Percentiles rank a stretch among this genome's conserved stretches.
Evolutionary conservation across 2,113 vertebrate species (phyloP).

Genomic region (Macrotus californicus): DNA sequence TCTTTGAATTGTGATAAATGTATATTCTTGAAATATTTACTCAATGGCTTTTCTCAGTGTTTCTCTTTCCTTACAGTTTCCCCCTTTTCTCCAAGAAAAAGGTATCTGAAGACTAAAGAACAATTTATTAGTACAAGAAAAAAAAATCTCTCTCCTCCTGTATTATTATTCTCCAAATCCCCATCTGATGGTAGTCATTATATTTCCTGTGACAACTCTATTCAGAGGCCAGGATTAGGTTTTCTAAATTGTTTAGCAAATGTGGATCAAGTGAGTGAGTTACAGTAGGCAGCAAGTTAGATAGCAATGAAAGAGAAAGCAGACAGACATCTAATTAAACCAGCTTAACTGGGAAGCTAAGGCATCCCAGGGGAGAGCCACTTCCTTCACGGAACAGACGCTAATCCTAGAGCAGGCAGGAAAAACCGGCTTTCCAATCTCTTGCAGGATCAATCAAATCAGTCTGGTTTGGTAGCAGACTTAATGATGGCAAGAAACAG

Average conservation of each 20-base stretch:
- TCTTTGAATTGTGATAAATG: slow-evolving; percentile 12
- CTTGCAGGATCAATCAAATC: no score
- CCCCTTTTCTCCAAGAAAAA: neutral
- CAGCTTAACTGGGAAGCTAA: neutral
- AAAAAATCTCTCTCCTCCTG: neutral
- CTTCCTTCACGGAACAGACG: neutral
- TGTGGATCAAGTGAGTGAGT: neutral
- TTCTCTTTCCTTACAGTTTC: neutral
- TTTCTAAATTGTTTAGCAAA: neutral
- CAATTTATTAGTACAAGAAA: neutral
- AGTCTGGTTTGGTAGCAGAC: no score
- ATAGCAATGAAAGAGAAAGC: neutral
- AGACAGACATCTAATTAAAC: neutral
- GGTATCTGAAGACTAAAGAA: neutral
- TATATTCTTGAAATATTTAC: neutral
- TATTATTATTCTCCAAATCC: neutral
- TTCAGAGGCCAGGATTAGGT: neutral
- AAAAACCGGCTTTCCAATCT: no score
- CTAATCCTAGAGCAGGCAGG: no score
- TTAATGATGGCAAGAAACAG: no score
- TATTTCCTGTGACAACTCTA: neutral
- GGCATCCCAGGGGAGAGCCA: neutral
- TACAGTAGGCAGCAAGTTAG: neutral
- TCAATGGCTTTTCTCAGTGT: neutral
- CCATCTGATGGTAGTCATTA: neutral